Evolutionary conservation across 2,797 vertebrate species (phyloP), one percentile per base, ranked within the genome.

Genomic region (Muscicapa striata): DNA sequence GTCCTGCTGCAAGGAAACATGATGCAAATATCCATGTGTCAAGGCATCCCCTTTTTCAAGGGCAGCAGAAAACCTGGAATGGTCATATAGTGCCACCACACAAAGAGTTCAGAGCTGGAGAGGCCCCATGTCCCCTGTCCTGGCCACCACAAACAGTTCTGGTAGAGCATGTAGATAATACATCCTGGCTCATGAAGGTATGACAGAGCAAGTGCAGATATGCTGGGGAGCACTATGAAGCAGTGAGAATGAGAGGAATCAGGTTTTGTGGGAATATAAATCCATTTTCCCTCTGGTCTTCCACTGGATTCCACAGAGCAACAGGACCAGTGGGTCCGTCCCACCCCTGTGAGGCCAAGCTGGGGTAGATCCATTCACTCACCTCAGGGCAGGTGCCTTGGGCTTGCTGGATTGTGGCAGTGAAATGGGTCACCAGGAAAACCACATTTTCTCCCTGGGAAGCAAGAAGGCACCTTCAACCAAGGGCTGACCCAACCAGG

Each of bases 361-460:
- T 26, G 16, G 5, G 20, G 11, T 20, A 26, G 23, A 11, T 5
- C 8, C 8, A 15, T 26, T 16, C 4, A 16, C 97, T 94, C 59
- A 98, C 98, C 98, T 98, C 98, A 8, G 98, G 92, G 18, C 98
- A 98, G 32, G 73, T 87, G 29, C 97, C 97, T 75, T 98, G 97
- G 20, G 90, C 61, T 88, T 98, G 98, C 75, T 90, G 58, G 11
- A 92, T 84, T 0, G 95, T 98, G 41, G 95, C 95, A 10, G 97
- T 95, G 86, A 98, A 97, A 48, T 97, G 97, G 77, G 98, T 98
- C 76, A 98, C 97, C 95, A 98, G 70, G 66, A 98, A 98, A 58
- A 98, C 93, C 36, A 97, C 90, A 0, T 97, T 97, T 94, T 97
- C 97, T 38, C 97, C 97, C 98, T 98, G 49, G 49, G 79, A 96